phyloP scores from a whole-genome alignment of 2,113 vertebrate species.

The Hypomesus transpacificus region DNA sequence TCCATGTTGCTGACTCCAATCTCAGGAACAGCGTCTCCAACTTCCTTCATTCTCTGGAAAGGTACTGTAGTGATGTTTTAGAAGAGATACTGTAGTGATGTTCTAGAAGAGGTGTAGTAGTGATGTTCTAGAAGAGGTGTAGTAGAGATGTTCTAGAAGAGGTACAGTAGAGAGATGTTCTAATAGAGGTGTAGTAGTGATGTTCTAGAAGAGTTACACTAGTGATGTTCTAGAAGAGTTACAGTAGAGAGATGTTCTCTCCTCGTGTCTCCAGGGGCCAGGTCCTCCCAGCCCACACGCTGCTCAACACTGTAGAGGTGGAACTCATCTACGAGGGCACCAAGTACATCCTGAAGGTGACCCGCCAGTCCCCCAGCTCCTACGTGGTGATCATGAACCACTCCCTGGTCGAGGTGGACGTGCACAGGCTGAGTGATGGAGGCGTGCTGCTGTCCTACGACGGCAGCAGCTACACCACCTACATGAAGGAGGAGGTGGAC shows the following conservation, averaged over 20 bases:
- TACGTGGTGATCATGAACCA: constrained; percentile 97
- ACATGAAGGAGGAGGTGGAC: constrained; percentile 99
- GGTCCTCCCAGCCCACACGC: constrained; percentile 91
- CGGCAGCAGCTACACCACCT: constrained; percentile 98
- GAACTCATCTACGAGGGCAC: constrained; percentile 95
- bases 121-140: neutral
- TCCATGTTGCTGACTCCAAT: constrained; percentile 93
- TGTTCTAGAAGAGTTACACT: no score
- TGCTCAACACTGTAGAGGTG: constrained; percentile 92
- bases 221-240: no score
- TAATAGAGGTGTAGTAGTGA: no score
- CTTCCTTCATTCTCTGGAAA: constrained; percentile 96
- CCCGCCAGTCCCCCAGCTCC: constrained; percentile 94
- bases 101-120: neutral
- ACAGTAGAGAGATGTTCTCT: neutral
- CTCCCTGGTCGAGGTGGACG: constrained; percentile 88
- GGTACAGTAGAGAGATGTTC: no score
- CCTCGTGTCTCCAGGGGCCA: constrained; percentile 79
- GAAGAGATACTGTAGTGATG: constrained; percentile 75
- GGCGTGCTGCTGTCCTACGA: constrained; percentile 94
- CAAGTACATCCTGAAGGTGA: constrained; percentile 95
- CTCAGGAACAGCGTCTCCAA: constrained; percentile 94
- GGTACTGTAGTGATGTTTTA: constrained; percentile 65
- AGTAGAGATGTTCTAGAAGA: no score
- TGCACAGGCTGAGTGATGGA: constrained; percentile 93